Conservation (phyloP, 1,140 invertebrate genomes). For the Neodiprion lecontei region DNA sequence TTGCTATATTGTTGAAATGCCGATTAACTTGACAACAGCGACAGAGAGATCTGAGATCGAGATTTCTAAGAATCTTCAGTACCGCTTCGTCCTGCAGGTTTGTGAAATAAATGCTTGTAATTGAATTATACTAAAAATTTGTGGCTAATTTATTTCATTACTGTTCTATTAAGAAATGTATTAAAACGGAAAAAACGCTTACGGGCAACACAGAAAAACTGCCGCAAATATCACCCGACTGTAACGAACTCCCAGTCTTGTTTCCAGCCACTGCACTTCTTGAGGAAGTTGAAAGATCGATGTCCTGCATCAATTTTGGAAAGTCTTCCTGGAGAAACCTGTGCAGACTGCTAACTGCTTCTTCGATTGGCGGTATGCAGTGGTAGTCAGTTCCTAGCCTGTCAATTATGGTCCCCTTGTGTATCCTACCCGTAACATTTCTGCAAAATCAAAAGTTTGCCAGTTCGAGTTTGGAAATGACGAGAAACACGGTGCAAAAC, state of each 20-base stretch:
- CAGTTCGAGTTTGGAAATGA: constrained; percentile 1
- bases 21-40: constrained; percentile 77
- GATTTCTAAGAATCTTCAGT: constrained; percentile 75
- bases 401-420: constrained; percentile 49
- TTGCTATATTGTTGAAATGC: constrained; percentile 76
- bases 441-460: constrained; percentile 41
- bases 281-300: constrained; percentile 44
- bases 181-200: constrained; percentile 27
- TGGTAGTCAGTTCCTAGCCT: constrained; percentile 51
- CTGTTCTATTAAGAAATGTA: background rate
- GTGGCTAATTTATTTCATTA: background rate
- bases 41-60: constrained; percentile 81
- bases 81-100: constrained; percentile 72
- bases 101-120: background rate
- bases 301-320: constrained; percentile 52
- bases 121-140: constrained; percentile 14
- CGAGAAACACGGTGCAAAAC: background rate
- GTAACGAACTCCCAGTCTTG: constrained; percentile 18
- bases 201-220: constrained; percentile 58
- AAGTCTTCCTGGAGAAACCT: constrained; percentile 59
- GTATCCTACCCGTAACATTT: constrained; percentile 50
- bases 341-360: constrained; percentile 55
- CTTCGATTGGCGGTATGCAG: constrained; percentile 55
- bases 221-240: constrained; percentile 41
- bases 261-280: constrained; percentile 26